Base-by-base conservation (phyloP, 53 echinoderm and acorn worm species). In the Henricia sp. region DNA sequence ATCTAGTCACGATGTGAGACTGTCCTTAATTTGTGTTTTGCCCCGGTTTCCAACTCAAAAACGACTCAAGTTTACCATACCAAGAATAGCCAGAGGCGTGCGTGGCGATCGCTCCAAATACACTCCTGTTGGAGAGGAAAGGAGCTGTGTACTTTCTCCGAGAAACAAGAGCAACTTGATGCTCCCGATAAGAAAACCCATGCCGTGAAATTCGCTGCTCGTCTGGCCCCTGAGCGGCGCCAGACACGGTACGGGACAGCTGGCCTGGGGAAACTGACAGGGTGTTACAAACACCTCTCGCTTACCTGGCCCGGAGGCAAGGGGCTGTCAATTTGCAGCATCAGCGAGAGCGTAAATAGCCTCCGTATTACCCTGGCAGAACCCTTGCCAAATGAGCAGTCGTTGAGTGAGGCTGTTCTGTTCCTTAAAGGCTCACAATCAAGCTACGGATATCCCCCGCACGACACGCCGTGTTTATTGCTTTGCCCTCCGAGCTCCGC, bases 211-310 rank as follows among this genome's bases (percentile, higher is more conserved):
- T 58, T 57, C 17, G 59, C 41, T 43, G 10, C 23, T 59, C 57
- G 20, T 29, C 42, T 56, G 39, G 27, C 59, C 76, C 76, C 57
- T 9, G 34, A 36, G 66, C 66, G 39, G 74, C 55, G 6, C 10
- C 19, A 30, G 32, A 6, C 12, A 40, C 3, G 55, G 37, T 74
- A n/a, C n/a, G n/a, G n/a, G n/a, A n/a, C n/a, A n/a, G n/a, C n/a
- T n/a, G n/a, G n/a, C n/a, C n/a, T n/a, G n/a, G n/a, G n/a, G n/a
- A n/a, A n/a, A n/a, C n/a, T 74, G 74, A 74, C 54, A 55, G 56
- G 74, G 41, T 76, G 76, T 58, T 76, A 51, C 76, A 76, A 76
- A 76, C 76, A 76, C 17, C 37, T 76, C 76, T 76, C 76, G 35
- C 19, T 57, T 76, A 58, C 76, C 57, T 25, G n/a, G 41, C 57